Base-by-base conservation (phyloP, 2,888 invertebrate genomes). In the Fragum sueziense region DNA sequence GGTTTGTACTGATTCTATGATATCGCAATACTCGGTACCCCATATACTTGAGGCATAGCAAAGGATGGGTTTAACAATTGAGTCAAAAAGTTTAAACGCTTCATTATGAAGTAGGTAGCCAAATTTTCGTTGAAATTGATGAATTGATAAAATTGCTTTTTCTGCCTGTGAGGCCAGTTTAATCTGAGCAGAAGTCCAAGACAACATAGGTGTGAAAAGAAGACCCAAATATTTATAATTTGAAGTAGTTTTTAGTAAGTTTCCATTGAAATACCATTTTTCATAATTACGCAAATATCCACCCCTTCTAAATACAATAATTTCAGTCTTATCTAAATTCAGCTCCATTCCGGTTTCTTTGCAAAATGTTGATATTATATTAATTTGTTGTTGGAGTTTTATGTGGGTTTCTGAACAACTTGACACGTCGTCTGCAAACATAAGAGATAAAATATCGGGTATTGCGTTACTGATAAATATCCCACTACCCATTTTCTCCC, bases 381-480 rank as follows among this genome's bases (percentile, higher is more conserved):
- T 67, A 11, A 67, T 25, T 41, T 67, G 67, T 20, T 37, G 37
- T 67, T 67, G 34, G 7, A 67, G 41, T 41, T 37, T 67, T 22
- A 37, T 22, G n/a, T n/a, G n/a, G 7, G 41, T 37, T 67, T 67
- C 33, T n/a, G 41, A 1, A 37, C 41, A 34, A 37, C 25, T 67
- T 37, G 67, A n/a, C 3, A 67, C 41, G 41, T 67, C 67, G n/a
- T 37, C 67, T n/a, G 67, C 34, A 25, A 67, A 67, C 41, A 67
- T 67, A 14, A 67, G 25, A 41, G n/a, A 67, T 9, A 37, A 6
- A 0, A 67, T 37, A 41, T 67, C 67, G 6, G 34, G 67, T 37
- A 67, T 67, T 22, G 20, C 37, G 20, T 41, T 41, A 37, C n/a
- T 67, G 22, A 67, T 67, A 29, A 67, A 34, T 67, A 67, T 67